Evolutionary conservation across 2,888 invertebrate genomes (phyloP).

Genomic region (Rhamphomyia laevipes): DNA sequence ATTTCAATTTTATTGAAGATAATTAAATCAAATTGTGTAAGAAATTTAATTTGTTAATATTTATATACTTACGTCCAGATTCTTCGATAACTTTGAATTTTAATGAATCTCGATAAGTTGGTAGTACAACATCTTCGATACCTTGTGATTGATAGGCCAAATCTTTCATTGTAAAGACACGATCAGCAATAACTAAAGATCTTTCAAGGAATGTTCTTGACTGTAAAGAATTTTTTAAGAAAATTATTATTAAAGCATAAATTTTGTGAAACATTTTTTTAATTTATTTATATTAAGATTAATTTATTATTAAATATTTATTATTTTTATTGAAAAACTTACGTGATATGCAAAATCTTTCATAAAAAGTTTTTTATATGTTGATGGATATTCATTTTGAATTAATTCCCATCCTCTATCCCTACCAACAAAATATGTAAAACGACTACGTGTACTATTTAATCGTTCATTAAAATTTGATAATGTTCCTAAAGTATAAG

Average conservation of each 20-base stretch:
- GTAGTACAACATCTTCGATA: slow-evolving; percentile 48
- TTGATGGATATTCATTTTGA: slow-evolving; percentile 61
- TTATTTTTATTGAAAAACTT: slow-evolving; percentile 32
- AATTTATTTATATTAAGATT: neutral
- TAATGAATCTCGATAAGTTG: slow-evolving; percentile 60
- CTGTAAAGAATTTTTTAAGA: slow-evolving; percentile 39
- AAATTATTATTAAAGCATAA: neutral
- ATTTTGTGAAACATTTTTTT: neutral
- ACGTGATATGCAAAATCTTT: slow-evolving; percentile 70
- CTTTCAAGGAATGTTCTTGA: slow-evolving; percentile 73
- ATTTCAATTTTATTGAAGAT: no score
- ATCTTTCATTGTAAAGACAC: slow-evolving; percentile 67
- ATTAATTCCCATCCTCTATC: slow-evolving; percentile 82
- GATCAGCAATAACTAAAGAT: slow-evolving; percentile 71
- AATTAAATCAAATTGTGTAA: no score
- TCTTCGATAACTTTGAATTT: slow-evolving; percentile 63
- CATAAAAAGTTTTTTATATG: slow-evolving; percentile 75
- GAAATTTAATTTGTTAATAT: neutral
- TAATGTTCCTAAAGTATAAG: slow-evolving; percentile 61
- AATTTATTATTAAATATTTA: no score
- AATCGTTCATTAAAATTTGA: slow-evolving; percentile 68
- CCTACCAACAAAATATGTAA: slow-evolving; percentile 84
- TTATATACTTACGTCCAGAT: slow-evolving; percentile 53
- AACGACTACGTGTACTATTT: slow-evolving; percentile 61
- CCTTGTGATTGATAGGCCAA: slow-evolving; percentile 37